These are phyloP conservation scores for Muscicapa striata DNA, from an alignment of 2,797 vertebrate species.

Conservation along the genomic window DNA sequence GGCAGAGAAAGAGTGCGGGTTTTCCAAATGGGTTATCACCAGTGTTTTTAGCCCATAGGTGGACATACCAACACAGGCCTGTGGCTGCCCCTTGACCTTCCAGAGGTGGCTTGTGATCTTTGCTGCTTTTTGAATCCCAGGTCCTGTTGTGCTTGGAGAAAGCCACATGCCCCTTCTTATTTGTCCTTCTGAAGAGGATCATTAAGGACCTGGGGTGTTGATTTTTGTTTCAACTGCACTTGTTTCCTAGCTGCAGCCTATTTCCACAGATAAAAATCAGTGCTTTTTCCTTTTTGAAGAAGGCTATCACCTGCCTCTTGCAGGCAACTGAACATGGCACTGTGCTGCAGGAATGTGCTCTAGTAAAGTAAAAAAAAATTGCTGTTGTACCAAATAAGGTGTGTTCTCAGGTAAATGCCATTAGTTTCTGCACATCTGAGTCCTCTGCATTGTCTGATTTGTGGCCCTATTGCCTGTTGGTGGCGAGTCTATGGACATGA, in stretches of 20 bases:
- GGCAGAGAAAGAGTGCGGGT: not conserved
- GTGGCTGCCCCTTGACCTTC: not conserved
- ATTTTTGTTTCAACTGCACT: not conserved
- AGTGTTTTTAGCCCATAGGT: not conserved
- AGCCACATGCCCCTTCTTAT: not conserved
- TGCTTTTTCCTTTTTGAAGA: not conserved
- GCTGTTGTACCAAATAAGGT: not conserved
- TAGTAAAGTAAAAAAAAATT: not conserved
- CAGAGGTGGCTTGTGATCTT: not conserved
- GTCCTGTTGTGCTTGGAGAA: not conserved
- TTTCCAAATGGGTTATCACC: not conserved
- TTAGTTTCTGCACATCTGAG: not conserved
- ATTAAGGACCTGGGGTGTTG: not conserved
- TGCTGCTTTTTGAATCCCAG: not conserved
- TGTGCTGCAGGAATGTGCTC: not conserved
- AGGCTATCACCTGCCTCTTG: not conserved
- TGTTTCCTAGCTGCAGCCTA: slow-evolving; percentile 2
- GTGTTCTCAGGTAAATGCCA: not conserved
- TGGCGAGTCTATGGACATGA: not conserved
- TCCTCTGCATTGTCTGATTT: not conserved
- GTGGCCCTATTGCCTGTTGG: not conserved
- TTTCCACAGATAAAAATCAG: not conserved
- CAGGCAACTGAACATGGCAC: not conserved
- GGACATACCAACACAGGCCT: not conserved
- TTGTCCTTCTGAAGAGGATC: not conserved